Evolutionary conservation across 2,888 invertebrate genomes (phyloP), one percentile per base, ranked within the genome.

Genomic region (Lordiphosa fenestrarum): DNA sequence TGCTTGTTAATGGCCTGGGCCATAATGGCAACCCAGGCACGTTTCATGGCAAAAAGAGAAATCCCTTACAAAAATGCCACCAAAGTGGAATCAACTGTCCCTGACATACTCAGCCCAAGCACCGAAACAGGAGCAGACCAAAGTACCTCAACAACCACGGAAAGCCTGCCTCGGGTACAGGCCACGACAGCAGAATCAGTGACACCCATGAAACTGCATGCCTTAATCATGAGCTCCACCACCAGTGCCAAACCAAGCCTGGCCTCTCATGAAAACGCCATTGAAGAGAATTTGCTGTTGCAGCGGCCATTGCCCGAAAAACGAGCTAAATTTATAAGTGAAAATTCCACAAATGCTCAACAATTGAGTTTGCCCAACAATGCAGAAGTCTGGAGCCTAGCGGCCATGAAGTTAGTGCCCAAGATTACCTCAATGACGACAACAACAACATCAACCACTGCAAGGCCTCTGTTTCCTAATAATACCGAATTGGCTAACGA

Each of bases 331-430:
- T 88, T 83, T 47, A 85, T 89, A 5, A 84, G 68, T 48, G 86
- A 86, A 12, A 88, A 86, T 54, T 83, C 86, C 10, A 88, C 86
- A 33, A 87, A 86, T 69, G 73, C 83, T 9, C 85, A 88, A 23
- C 84, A 87, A 54, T 59, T 88, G 39, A 77, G 73, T 21, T 56
- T 88, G 42, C 88, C 89, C 30, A 86, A 87, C 57, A 73, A 68
- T 12, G 85, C 87, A 0, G 89, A 89, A 33, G 87, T 80, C 0
- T 89, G 89, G 88, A 86, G 86, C 30, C 64, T 89, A 50, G 87
- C 86, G 0, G 78, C 83, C 7, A 81, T 89, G 83, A 88, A 88
- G 77, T 63, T 77, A 36, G 77, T 86, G 48, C 85, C 85, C 30
- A 58, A 60, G 54, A 48, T 13, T 6, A 48, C 41, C 2, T 13